Base-by-base conservation (phyloP, 2,113 vertebrate genomes). In the Eudyptes chrysolophus region DNA sequence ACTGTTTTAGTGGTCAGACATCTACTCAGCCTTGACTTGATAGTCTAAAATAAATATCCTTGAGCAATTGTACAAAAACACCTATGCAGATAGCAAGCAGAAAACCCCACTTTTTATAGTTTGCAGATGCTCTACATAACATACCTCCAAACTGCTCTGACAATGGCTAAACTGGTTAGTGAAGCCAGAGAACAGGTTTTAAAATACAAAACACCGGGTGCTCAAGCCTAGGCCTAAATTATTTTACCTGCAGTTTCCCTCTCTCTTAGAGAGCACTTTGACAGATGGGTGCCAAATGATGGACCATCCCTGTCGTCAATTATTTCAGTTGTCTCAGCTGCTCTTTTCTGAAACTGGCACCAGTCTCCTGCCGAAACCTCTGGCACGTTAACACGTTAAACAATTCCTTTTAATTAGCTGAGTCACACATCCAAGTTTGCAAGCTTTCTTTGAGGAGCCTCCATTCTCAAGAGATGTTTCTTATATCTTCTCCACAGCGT, bases 21-120 rank as follows among this genome's bases (percentile, higher is more conserved):
- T 84, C 86, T 94, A 81, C 84, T 87, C 70, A 92, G 65, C 96
- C 95, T 95, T 97, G 84, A 76, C 94, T 84, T 91, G 91, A 96
- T 89, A 97, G 77, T 76, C 86, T 87, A 92, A 95, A 95, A 93
- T 96, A 97, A 97, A 96, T 87, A 96, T 79, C 86, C 90, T 95
- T 96, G 89, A 94, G 80, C 68, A 87, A 32, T 38, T 68, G 57
- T 52, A 94, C 36, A 72, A 94, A 97, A 95, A 94, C 92, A 95
- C 86, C 91, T 96, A 91, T 78, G 69, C 62, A 91, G 70, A 2
- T 1, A 78, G 69, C 44, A 92, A 91, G 61, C 49, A 20, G 89
- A 89, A 83, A 71, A 0, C 3, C 38, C 55, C 11, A 44, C 36
- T 87, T 65, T 84, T 92, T 75, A 68, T 71, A 75, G 51, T 61